Conservation (phyloP, 1,140 invertebrate genomes). For the Arctopsyche grandis region DNA sequence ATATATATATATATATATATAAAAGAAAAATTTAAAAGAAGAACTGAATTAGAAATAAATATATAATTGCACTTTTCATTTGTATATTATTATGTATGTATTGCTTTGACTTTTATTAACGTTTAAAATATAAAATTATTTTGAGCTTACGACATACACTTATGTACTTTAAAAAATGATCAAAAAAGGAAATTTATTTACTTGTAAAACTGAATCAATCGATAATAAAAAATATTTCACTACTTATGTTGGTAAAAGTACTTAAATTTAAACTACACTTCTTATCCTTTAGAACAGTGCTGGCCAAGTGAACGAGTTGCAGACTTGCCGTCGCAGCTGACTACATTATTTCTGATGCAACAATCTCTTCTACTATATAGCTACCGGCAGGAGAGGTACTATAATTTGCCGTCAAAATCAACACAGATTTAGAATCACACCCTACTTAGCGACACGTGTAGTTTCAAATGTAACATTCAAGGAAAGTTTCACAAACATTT, state of each 20-base stretch:
- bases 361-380: no score
- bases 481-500: conserved; percentile 20
- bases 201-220: background rate
- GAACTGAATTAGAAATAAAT: background rate
- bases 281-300: conserved; percentile 12
- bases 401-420: no score
- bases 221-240: conserved; percentile 48
- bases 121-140: background rate
- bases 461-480: conserved; percentile 30
- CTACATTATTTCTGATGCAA: no score
- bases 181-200: background rate
- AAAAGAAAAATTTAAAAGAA: background rate
- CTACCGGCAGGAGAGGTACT: background rate
- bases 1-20: background rate
- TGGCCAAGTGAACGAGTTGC: no score
- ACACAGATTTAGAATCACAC: conserved; percentile 48
- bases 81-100: background rate
- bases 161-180: background rate
- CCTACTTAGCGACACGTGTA: conserved; percentile 49
- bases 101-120: background rate
- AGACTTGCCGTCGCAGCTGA: no score
- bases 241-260: conserved; percentile 48
- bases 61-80: background rate
- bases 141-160: background rate
- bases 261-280: conserved; percentile 29